Evolutionary conservation across 2,888 invertebrate genomes (phyloP).

Genomic region (Rhorus exstirpatorius): DNA sequence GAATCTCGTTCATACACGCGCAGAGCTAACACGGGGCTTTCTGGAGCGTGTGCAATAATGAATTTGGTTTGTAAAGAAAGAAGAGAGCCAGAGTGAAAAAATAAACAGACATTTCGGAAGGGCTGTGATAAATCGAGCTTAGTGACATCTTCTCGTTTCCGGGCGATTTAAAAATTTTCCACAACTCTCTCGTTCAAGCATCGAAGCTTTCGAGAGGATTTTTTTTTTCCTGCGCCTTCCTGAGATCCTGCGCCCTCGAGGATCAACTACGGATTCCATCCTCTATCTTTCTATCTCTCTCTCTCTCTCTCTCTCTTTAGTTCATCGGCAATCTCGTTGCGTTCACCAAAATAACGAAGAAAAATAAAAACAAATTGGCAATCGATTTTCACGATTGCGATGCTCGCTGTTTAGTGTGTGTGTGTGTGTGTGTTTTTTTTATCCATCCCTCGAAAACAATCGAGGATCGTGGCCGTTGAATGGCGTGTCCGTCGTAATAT

Average conservation of each 20-base stretch:
- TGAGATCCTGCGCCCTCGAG: conserved; percentile 53
- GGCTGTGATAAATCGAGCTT: neutral
- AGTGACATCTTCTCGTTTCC: neutral
- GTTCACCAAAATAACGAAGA: conserved; percentile 12
- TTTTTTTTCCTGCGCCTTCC: conserved; percentile 14
- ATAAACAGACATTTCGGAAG: neutral
- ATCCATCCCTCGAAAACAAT: conserved; percentile 25
- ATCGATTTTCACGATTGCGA: neutral
- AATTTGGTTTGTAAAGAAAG: conserved; percentile 3
- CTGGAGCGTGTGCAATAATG: conserved; percentile 50
- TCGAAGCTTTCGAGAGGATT: conserved; percentile 6
- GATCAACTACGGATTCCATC: conserved; percentile 30
- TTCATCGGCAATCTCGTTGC: conserved; percentile 14
- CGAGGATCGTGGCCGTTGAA: conserved; percentile 59
- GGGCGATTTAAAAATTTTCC: neutral
- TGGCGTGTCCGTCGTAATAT: conserved; percentile 72
- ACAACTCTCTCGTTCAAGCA: neutral
- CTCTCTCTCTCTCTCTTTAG: conserved; percentile 22
- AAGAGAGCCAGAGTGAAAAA: neutral
- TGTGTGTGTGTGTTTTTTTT: conserved; percentile 47
- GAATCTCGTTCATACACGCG: conserved; percentile 37
- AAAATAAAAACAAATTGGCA: conserved; percentile 11
- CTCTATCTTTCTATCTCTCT: conserved; percentile 25
- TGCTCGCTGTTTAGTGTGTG: neutral
- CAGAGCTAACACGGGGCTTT: conserved; percentile 59